These are phyloP conservation scores for Cettia cetti DNA, from an alignment of 2,113 vertebrate genomes.

Conservation along the genomic window DNA sequence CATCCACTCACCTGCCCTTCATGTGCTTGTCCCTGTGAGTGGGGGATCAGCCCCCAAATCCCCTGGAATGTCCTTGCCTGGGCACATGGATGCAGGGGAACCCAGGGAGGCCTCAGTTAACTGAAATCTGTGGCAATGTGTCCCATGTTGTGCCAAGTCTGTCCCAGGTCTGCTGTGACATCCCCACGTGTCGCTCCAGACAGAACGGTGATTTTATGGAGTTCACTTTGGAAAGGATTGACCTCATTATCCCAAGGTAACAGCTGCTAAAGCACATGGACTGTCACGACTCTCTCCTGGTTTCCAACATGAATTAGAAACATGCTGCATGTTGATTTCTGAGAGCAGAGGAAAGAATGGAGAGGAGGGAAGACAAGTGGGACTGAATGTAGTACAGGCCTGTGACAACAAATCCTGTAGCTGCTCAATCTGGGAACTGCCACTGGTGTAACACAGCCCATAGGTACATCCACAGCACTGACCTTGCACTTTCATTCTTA, in stretches of 20 bases:
- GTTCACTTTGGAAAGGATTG: not conserved
- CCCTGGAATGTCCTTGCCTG: not conserved
- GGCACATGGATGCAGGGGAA: not conserved
- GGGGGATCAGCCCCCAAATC: accelerated
- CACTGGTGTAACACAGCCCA: not conserved
- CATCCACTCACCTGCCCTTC: not conserved
- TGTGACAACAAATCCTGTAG: not conserved
- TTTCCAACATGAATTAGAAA: too few relatives aligned
- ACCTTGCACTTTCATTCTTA: not conserved
- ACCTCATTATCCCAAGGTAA: not conserved
- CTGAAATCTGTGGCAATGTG: not conserved
- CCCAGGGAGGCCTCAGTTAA: not conserved
- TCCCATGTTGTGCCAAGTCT: not conserved
- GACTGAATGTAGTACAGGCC: accelerated
- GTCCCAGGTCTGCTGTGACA: not conserved
- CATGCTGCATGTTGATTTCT: not conserved
- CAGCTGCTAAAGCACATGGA: not conserved
- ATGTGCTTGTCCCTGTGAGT: accelerated
- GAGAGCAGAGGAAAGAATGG: not conserved
- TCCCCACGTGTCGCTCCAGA: not conserved
- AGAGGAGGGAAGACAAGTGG: not conserved
- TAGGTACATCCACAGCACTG: not conserved
- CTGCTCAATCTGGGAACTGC: not conserved
- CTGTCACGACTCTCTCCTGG: not conserved
- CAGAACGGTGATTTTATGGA: not conserved